phyloP scores from a whole-genome alignment of 2,888 invertebrate species.

The Drosophila macrospina region DNA sequence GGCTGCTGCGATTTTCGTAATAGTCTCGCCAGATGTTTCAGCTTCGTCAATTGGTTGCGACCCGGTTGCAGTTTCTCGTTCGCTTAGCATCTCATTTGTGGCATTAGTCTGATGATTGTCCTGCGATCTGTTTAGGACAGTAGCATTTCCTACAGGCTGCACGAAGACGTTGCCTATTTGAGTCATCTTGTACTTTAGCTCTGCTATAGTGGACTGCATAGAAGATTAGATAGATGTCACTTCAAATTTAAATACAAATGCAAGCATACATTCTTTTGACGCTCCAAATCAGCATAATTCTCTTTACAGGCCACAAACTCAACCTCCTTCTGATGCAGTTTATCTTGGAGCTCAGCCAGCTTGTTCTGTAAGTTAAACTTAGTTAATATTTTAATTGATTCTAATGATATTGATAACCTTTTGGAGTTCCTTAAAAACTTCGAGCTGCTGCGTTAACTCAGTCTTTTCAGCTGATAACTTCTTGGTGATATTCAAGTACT shows the following conservation, averaged over 20 bases:
- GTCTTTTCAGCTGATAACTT: slow-evolving; percentile 1
- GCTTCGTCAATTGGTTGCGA: too few relatives aligned
- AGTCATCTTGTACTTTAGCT: slow-evolving; percentile 22
- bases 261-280: not conserved
- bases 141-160: slow-evolving; percentile 20
- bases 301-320: not conserved
- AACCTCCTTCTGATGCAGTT: slow-evolving; percentile 9
- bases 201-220: slow-evolving; percentile 15
- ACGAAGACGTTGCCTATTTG: slow-evolving; percentile 24
- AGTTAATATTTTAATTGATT: not conserved
- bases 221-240: not conserved
- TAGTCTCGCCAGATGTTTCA: not conserved
- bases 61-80: too few relatives aligned
- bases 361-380: slow-evolving; percentile 11
- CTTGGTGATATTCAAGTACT: not conserved
- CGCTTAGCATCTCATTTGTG: not conserved
- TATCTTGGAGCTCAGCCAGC: not conserved
- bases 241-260: not conserved
- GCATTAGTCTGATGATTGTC: not conserved
- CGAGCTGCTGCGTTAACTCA: slow-evolving; percentile 1
- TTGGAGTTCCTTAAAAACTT: not conserved
- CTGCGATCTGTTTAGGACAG: not conserved
- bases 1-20: not conserved
- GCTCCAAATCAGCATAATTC: not conserved
- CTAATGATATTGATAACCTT: slow-evolving; percentile 10